phyloP scores from a whole-genome alignment of 1,140 invertebrate species.

The Drosophila fuyamai region DNA sequence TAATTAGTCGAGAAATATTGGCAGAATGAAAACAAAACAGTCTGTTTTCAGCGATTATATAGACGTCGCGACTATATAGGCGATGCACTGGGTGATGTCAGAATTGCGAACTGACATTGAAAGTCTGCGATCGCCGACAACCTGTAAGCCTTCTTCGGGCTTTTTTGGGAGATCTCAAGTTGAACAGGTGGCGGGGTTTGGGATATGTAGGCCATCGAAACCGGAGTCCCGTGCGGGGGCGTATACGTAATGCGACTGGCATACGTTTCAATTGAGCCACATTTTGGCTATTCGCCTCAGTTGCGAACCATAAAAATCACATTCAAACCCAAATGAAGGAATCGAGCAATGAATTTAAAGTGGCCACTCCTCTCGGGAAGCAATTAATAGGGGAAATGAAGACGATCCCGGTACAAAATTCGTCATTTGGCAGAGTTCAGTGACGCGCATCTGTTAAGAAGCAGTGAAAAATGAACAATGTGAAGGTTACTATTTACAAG shows the following conservation, averaged over 20 bases:
- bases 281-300: constrained; percentile 56
- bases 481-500: constrained; percentile 78
- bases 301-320: constrained; percentile 55
- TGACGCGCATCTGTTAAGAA: constrained; percentile 48
- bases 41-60: constrained; percentile 49
- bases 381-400: constrained; percentile 25
- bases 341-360: constrained; percentile 28
- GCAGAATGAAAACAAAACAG: constrained; percentile 49
- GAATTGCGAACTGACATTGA: constrained; percentile 19
- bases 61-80: constrained; percentile 8
- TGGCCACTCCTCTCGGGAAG: constrained; percentile 8
- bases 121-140: constrained; percentile 21
- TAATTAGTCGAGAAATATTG: constrained; percentile 51
- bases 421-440: constrained; percentile 36
- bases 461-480: constrained; percentile 50
- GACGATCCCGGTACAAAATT: constrained; percentile 1
- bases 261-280: constrained; percentile 31
- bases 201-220: constrained; percentile 6
- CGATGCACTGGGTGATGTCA: constrained; percentile 64
- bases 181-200: constrained; percentile 22
- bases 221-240: constrained; percentile 13
- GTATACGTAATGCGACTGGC: constrained; percentile 30
- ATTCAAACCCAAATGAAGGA: constrained; percentile 32
- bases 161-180: constrained; percentile 32
- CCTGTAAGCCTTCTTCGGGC: constrained; percentile 18